These are phyloP conservation scores for Psittacus erithacus DNA, from an alignment of 2,113 vertebrate genomes.

Conservation along the genomic window DNA sequence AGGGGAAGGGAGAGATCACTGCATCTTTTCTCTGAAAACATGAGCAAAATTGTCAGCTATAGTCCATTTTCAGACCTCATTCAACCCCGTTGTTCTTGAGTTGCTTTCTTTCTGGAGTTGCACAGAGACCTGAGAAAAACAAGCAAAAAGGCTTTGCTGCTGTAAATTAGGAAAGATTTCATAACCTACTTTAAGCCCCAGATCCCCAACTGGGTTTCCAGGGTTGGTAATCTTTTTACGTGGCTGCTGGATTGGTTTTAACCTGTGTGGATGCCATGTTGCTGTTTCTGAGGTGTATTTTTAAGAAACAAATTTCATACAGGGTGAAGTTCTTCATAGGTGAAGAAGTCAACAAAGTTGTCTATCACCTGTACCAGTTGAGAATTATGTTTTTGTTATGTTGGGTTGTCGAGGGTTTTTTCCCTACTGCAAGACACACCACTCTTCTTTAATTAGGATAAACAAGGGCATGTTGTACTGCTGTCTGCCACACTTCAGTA, in stretches of 20 bases:
- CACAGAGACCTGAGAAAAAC: not conserved
- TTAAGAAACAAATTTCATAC: not conserved
- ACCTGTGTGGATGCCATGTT: not conserved
- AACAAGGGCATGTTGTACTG: not conserved
- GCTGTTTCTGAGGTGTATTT: not conserved
- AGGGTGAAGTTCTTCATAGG: not conserved
- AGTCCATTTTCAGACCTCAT: not conserved
- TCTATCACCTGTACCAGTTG: not conserved
- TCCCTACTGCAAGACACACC: not conserved
- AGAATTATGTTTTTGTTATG: not conserved
- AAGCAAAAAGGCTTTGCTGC: not conserved
- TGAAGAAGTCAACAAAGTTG: not conserved
- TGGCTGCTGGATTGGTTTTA: not conserved
- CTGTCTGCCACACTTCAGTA: not conserved
- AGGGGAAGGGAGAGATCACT: not conserved
- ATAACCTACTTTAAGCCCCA: not conserved
- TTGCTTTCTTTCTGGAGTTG: not conserved
- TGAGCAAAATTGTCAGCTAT: not conserved
- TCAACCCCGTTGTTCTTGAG: not conserved
- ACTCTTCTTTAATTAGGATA: not conserved
- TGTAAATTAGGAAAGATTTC: not conserved
- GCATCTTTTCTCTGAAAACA: not conserved
- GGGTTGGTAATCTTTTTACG: not conserved
- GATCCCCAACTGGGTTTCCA: not conserved
- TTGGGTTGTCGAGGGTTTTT: not conserved